Percentiles rank a stretch among this genome's conserved stretches.
These are phyloP conservation scores for Scaptomyza tumidula DNA, from an alignment of 2,888 invertebrate genomes.

Conservation along the genomic window DNA sequence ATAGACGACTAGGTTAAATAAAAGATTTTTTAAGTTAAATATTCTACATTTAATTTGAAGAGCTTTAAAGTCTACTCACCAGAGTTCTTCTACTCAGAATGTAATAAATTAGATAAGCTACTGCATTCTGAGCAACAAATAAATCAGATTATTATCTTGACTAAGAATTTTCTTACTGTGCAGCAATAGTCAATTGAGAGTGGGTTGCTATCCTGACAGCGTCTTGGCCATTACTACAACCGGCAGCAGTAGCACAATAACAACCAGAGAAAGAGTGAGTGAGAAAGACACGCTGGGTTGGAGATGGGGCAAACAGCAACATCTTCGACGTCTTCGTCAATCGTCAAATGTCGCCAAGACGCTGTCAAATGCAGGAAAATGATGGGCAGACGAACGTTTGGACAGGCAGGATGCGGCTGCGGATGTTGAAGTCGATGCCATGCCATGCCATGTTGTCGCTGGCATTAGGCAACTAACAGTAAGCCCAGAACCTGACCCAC, in stretches of 20 bases:
- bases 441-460: conserved; percentile 72
- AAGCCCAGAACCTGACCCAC: conserved; percentile 29
- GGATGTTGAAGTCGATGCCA: conserved; percentile 49
- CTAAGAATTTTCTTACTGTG: not conserved
- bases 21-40: no score
- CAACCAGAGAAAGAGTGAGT: conserved; percentile 23
- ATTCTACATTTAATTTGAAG: no score
- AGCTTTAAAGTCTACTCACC: no score
- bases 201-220: conserved; percentile 33
- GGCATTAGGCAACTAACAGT: conserved; percentile 75
- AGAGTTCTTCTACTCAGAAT: no score
- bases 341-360: conserved; percentile 81
- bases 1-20: not conserved
- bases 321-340: conserved; percentile 80
- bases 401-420: conserved; percentile 47
- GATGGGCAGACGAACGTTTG: conserved; percentile 47
- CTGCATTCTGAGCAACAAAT: not conserved
- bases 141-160: not conserved
- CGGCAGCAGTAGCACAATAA: conserved; percentile 48
- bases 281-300: not conserved
- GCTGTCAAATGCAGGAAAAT: conserved; percentile 78
- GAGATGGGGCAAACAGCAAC: conserved; percentile 23
- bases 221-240: conserved; percentile 63
- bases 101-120: no score
- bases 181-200: conserved; percentile 1